Evolutionary conservation across 2,888 invertebrate species (phyloP), one percentile per base, ranked within the genome.

Genomic region (Neuroscelio doddi): DNA sequence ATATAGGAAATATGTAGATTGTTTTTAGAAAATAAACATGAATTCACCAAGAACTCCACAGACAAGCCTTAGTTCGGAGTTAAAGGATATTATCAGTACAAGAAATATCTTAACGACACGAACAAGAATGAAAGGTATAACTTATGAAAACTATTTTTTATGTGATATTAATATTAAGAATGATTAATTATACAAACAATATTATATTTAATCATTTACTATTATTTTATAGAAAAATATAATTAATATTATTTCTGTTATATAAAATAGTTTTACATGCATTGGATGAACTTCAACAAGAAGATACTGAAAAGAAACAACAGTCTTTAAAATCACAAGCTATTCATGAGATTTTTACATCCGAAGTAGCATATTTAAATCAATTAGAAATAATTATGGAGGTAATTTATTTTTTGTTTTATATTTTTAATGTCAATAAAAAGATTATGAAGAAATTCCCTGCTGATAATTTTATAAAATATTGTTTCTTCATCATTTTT

Each of bases 281-380:
- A 70, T 79, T 91, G 42, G 88, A 90, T 66, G 85, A 87, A 71
- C 80, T 85, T 21, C 70, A 72, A 39, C 70, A 75, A 30, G 65
- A 73, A 17, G 63, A 61, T n/a, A 71, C 73, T 29, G 73, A 74
- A 8, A 81, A 82, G 59, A 83, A 74, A 75, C 81, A 76, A 75
- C 83, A 67, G 76, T 83, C 69, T 74, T 70, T 78, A 69, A 84
- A 75, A 15, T 71, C 78, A n/a, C 89, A 89, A 82, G 89, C 90
- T 0, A 85, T 91, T 15, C 85, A 89, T 75, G 93, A 93, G 85
- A 89, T 92, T 63, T 85, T 92, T 46, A 87, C 88, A 9, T 91
- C 91, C 5, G 93, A 93, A 85, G 87, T 88, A 57, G 88, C 89
- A 4, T 93, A 93, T 80, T 83, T 92, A 12, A 85, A 87, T 14